Evolutionary conservation across 1,140 invertebrate genomes (phyloP).

Genomic region (Drosophila carrolli): DNA sequence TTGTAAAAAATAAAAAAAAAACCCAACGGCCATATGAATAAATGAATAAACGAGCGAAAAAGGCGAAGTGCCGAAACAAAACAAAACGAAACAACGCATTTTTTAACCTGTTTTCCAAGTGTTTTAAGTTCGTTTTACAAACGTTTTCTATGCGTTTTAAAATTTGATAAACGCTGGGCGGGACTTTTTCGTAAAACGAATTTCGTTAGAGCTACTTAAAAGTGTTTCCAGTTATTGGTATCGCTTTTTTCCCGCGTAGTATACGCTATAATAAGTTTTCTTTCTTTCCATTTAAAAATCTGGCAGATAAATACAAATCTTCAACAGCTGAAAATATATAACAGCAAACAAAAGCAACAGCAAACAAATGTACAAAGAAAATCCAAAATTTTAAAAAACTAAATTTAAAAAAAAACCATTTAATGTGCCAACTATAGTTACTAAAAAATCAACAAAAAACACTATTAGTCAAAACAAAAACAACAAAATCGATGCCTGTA

Average conservation of each 20-base stretch:
- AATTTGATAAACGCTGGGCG: not conserved
- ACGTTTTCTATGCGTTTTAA: constrained; percentile 11
- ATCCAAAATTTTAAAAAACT: constrained; percentile 24
- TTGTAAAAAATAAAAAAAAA: constrained; percentile 7
- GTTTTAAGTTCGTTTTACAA: constrained; percentile 1
- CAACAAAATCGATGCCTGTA: constrained; percentile 39
- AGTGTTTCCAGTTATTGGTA: too few relatives aligned
- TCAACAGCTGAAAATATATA: constrained; percentile 16
- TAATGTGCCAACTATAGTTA: constrained; percentile 47
- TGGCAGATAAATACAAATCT: constrained; percentile 27
- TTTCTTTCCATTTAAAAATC: constrained; percentile 6
- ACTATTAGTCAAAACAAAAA: constrained; percentile 38
- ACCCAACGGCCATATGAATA: constrained; percentile 32
- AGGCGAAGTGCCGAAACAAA: constrained; percentile 65
- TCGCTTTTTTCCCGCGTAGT: not conserved
- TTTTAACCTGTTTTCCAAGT: constrained; percentile 13
- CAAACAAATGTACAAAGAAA: constrained; percentile 52
- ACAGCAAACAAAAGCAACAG: constrained; percentile 21
- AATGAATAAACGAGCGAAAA: constrained; percentile 26
- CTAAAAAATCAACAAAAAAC: constrained; percentile 36
- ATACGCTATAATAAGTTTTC: not conserved
- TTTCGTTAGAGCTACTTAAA: not conserved
- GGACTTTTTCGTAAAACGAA: not conserved
- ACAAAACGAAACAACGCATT: constrained; percentile 47
- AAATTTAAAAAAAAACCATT: constrained; percentile 25